A percentile compares a stretch with the other conserved stretches of the same genome.
Evolutionary conservation across 2,797 vertebrate genomes (phyloP).

Genomic region (Sarcophilus harrisii): DNA sequence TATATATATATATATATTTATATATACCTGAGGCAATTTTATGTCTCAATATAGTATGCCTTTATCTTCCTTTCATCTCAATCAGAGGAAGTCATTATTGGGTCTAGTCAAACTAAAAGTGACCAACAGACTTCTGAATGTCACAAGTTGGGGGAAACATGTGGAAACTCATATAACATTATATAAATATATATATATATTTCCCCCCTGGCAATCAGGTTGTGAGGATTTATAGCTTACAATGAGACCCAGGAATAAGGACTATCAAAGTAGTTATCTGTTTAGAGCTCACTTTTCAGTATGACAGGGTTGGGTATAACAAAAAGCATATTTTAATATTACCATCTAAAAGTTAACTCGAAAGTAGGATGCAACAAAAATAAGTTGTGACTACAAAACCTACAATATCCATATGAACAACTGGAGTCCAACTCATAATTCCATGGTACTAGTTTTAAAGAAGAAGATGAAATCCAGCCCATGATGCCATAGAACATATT

Average conservation of each 20-base stretch:
- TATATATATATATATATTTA: too few relatives aligned
- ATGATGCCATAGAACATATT: background rate
- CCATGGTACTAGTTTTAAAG: background rate
- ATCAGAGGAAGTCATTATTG: background rate
- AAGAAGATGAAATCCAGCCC: background rate
- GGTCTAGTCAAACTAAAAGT: background rate
- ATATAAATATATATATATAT: too few relatives aligned
- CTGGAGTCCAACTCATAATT: background rate
- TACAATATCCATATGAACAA: background rate
- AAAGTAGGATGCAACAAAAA: background rate
- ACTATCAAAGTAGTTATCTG: background rate
- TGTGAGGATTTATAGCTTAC: background rate
- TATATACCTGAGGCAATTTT: background rate
- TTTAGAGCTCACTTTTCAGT: background rate
- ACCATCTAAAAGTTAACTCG: background rate
- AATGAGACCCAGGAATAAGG: background rate
- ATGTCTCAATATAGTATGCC: background rate
- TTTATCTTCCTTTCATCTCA: background rate
- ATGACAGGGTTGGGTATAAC: background rate
- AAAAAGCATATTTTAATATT: background rate
- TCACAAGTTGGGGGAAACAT: background rate
- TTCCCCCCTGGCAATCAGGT: background rate
- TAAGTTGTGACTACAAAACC: background rate
- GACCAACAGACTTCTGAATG: background rate
- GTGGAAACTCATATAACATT: too few relatives aligned